Conservation (phyloP, 2,113 vertebrate species). For the Cephalopterus ornatus region DNA sequence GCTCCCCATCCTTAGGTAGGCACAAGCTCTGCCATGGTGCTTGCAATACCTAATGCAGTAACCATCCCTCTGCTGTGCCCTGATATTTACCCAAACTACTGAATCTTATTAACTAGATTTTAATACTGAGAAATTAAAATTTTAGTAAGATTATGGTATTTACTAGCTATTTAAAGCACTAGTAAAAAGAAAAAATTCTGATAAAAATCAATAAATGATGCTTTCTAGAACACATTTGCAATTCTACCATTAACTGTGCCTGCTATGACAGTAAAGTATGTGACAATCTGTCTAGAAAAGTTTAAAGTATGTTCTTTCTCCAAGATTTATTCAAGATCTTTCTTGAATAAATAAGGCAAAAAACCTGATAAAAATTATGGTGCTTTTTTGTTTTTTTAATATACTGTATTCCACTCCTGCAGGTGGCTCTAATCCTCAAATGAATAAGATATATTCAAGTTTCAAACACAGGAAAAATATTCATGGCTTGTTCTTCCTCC, state of each 20-base stretch:
- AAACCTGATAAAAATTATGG: background rate
- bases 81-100: background rate
- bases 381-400: background rate
- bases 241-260: conserved; percentile 45
- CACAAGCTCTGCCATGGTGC: background rate
- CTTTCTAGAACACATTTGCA: background rate
- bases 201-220: background rate
- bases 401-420: background rate
- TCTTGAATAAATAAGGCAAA: background rate
- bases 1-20: background rate
- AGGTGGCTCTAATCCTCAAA: background rate
- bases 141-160: background rate
- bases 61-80: background rate
- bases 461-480: background rate
- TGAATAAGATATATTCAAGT: background rate
- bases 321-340: background rate
- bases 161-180: background rate
- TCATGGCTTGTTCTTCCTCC: background rate
- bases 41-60: background rate
- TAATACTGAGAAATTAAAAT: background rate
- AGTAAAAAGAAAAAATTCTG: background rate
- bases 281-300: background rate
- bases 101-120: background rate
- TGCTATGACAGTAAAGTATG: background rate
- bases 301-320: background rate